These are phyloP conservation scores for Neodiprion fabricii DNA, from an alignment of 1,140 invertebrate genomes.

Conservation along the genomic window DNA sequence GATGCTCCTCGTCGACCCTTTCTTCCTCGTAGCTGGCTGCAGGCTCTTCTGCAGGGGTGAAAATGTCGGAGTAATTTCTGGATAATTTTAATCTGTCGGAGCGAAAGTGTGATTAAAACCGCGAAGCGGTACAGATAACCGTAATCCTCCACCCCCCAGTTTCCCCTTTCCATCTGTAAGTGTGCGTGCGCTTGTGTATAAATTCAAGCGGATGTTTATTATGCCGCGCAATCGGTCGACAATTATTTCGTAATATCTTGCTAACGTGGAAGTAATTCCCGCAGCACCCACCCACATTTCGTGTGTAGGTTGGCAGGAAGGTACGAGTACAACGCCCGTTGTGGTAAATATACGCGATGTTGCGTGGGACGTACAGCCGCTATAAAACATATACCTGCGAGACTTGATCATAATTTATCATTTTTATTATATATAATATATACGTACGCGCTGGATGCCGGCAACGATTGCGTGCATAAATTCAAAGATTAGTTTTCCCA, in stretches of 20 bases:
- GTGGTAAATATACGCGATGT: background rate
- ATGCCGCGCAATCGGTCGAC: background rate
- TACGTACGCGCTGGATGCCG: too few species aligned
- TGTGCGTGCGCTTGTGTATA: background rate
- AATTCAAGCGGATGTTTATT: constrained; percentile 8
- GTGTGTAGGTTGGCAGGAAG: too few species aligned
- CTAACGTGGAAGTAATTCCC: background rate
- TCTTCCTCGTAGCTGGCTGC: too few species aligned
- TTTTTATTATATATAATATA: too few species aligned
- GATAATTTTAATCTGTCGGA: constrained; percentile 13
- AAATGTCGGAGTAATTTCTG: constrained; percentile 6
- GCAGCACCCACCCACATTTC: too few species aligned
- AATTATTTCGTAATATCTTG: background rate
- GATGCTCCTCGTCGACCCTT: background rate
- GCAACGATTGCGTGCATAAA: too few species aligned
- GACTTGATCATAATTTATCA: background rate
- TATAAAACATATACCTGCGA: background rate
- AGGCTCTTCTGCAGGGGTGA: background rate
- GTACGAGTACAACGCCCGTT: background rate
- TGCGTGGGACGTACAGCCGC: background rate
- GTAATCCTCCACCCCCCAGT: background rate
- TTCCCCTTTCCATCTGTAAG: background rate
- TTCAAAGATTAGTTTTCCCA: too few species aligned
- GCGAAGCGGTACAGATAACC: constrained; percentile 3
- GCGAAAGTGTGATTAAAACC: constrained; percentile 11